Percentiles rank a stretch among this genome's conserved stretches.
These are phyloP conservation scores for Zelleria hepariella DNA, from an alignment of 2,888 invertebrate genomes.

Conservation along the genomic window DNA sequence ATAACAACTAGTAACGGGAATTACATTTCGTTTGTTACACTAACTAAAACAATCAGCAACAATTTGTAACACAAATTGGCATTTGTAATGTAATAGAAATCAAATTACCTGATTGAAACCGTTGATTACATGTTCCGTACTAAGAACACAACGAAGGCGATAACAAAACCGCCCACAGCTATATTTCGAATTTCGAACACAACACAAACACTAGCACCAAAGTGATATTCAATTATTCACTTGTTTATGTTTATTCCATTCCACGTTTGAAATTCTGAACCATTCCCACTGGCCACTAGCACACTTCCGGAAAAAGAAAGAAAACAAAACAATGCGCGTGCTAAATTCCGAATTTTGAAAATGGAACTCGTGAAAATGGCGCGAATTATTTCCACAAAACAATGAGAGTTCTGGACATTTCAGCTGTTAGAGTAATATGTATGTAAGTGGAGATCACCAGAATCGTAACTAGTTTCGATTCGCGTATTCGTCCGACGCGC, in stretches of 20 bases:
- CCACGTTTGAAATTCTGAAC: background rate
- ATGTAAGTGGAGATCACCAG: background rate
- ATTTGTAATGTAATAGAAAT: background rate
- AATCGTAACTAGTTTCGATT: background rate
- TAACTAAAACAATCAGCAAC: background rate
- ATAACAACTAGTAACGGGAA: too few species aligned
- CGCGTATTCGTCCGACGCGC: slow-evolving; percentile 12
- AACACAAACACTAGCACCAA: too few species aligned
- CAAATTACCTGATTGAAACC: background rate
- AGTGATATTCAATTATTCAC: background rate
- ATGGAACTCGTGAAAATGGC: background rate
- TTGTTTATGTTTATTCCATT: background rate
- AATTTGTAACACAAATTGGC: background rate
- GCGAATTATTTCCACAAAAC: background rate
- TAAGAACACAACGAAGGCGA: background rate
- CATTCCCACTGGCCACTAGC: background rate
- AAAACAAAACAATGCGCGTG: background rate
- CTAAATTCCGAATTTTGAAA: slow-evolving; percentile 7
- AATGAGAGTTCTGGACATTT: background rate
- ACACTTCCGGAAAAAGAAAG: slow-evolving; percentile 1
- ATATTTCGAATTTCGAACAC: background rate
- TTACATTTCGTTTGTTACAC: background rate
- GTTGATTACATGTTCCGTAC: background rate
- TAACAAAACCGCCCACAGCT: background rate
- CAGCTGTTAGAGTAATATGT: background rate